Evolutionary conservation across 2,113 vertebrate species (phyloP), one percentile per base, ranked within the genome.

Genomic region (Puma concolor): DNA sequence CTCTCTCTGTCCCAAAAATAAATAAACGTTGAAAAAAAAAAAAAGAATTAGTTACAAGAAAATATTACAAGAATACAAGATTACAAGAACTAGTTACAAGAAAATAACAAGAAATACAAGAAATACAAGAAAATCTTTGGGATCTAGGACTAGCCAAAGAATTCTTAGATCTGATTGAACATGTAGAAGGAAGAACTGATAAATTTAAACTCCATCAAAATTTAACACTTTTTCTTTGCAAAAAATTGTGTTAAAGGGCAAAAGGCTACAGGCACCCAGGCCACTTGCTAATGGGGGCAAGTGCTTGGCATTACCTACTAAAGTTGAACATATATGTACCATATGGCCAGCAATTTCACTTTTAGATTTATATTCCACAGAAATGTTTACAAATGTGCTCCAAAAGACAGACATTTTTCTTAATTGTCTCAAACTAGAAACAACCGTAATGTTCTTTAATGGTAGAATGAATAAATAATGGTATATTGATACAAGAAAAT

Each of bases 371-470:
- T 23, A 74, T 12, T 19, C n/a, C 85, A 76, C 19, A 76, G 23
- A 74, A 89, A 52, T 85, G 23, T 74, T 96, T 79, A 91, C 29
- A 94, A 85, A 66, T 87, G 52, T 86, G 9, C 92, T 95, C 21
- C 57, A 94, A 88, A 95, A 76, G 64, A 57, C 57, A 94, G 67
- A 60, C 9, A 31, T 36, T 86, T 96, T 94, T 89, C 77, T 95
- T 90, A 90, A 66, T 82, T 87, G 16, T 76, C 48, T 33, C 41
- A 80, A 91, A 88, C 44, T 92, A 27, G 41, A 89, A 97, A 89
- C 29, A 97, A 52, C 9, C 25, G 83, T 85, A 50, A 69, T 89
- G 5, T 3, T 94, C 60, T 76, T 80, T 25, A 94, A 94, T 7
- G 60, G 4, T 57, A 77, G 15, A 85, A 71, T 41, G n/a, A 86